Evolutionary conservation across 2,113 vertebrate genomes (phyloP).

Genomic region (Pteropus alecto): DNA sequence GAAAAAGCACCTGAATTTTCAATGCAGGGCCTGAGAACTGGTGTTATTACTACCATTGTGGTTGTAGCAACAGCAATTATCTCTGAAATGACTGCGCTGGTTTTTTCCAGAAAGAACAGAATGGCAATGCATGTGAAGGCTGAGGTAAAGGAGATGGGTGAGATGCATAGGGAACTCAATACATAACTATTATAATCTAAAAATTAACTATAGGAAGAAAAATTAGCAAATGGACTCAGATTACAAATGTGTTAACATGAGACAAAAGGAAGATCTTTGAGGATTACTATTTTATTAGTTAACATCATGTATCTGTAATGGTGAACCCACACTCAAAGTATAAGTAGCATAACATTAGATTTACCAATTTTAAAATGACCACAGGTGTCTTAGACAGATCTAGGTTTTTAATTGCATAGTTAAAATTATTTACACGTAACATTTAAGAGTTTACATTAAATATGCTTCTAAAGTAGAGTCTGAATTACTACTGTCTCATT

Average conservation of each 20-base stretch:
- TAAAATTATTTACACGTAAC: slow-evolving; percentile 13
- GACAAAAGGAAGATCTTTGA: not conserved
- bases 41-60: slow-evolving; percentile 90
- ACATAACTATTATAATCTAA: slow-evolving; percentile 49
- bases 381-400: not conserved
- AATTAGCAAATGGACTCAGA: not conserved
- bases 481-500: not conserved
- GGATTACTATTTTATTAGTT: not conserved
- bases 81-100: slow-evolving; percentile 86
- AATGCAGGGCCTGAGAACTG: slow-evolving; percentile 86
- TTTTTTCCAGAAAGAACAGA: slow-evolving; percentile 84
- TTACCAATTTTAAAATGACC: slow-evolving; percentile 22
- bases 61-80: slow-evolving; percentile 86
- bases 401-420: not conserved
- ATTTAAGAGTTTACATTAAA: not conserved
- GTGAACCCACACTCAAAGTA: slow-evolving; percentile 1
- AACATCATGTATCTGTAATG: not conserved
- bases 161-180: slow-evolving; percentile 82
- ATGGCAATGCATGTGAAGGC: slow-evolving; percentile 86
- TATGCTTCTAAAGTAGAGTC: not conserved
- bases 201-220: slow-evolving; percentile 6
- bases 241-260: not conserved
- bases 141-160: slow-evolving; percentile 90
- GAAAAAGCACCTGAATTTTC: slow-evolving; percentile 87
- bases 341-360: not conserved